Base-by-base conservation (phyloP, 2,113 vertebrate species). In the Malaclemys terrapin region DNA sequence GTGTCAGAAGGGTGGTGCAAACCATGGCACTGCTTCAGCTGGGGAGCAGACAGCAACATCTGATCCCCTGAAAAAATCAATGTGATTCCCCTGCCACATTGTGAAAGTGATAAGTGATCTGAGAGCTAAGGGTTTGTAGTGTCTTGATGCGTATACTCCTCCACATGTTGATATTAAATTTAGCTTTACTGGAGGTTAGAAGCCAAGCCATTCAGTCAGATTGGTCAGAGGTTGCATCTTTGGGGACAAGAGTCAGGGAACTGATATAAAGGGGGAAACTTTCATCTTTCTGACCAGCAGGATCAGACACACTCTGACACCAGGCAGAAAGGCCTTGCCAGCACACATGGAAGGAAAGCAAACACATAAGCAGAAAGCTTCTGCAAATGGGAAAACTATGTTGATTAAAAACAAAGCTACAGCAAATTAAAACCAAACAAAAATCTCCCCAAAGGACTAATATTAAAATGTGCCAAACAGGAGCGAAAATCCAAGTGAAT, bases 401-500 rank as follows among this genome's bases (percentile, higher is more conserved):
- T 88, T 75, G 20, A 45, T n/a, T 81, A 85, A 42, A 45, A 13
- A 89, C 57, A 91, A 95, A 83, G 14, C 84, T 91, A 72, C 79
- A 92, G 49, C 45, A 69, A 35, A 69, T 82, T 53, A 35, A 65
- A 65, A 16, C 29, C 12, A 35, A 79, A 45, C 27, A 76, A 14
- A 52, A 86, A 42, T 78, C n/a, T 72, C 13, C 19, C 75, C 93
- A 76, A 84, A 29, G 14, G 86, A 88, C 19, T 31, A 91, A 91
- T 84, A 85, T 45, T 24, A 92, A 93, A 97, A 96, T 42, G 81
- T 59, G 10, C 3, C 12, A 53, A 69, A 49, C 9, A 76, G 6
- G 11, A 7, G 35, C 85, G 56, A 45, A 94, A 96, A 94, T 88
- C 35, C 83, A 95, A 96, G 87, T 91, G 29, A 82, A 56, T 93